phyloP scores from a whole-genome alignment of 1,140 invertebrate genomes.

The Ceratitis capitata region DNA sequence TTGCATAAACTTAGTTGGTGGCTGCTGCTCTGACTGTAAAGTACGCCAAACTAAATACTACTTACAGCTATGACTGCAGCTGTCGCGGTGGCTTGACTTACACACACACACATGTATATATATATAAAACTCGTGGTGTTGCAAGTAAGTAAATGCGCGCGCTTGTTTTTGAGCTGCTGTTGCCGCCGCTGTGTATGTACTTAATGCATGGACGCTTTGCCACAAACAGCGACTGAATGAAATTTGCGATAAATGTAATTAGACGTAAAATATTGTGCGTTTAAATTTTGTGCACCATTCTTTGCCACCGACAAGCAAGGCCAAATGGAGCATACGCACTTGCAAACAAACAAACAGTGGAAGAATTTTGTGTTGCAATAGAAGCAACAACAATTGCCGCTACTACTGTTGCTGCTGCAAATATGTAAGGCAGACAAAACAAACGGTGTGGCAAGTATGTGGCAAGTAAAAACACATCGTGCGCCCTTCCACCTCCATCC shows the following conservation, averaged over 20 bases:
- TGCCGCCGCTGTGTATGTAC: background rate
- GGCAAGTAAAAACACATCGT: no score
- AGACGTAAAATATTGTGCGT: constrained; percentile 35
- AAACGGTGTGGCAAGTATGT: background rate
- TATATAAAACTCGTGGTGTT: background rate
- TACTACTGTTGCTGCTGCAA: background rate
- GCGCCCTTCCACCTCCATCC: background rate
- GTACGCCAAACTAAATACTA: background rate
- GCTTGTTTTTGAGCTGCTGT: no score
- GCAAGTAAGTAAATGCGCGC: no score
- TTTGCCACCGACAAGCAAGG: constrained; percentile 6
- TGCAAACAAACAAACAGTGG: background rate
- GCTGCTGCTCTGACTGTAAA: background rate
- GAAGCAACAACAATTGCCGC: background rate
- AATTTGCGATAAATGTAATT: constrained; percentile 37
- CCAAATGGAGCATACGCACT: background rate
- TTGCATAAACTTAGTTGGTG: background rate
- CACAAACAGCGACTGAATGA: constrained; percentile 19
- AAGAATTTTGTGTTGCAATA: background rate
- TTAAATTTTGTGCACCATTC: constrained; percentile 21
- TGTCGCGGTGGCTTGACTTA: background rate
- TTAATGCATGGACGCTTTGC: background rate
- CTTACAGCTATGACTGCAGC: background rate
- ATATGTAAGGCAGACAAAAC: background rate
- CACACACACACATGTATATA: background rate